phyloP scores from a whole-genome alignment of 35 echinoderm and acorn worm species.

The Heliocidaris erythrogramma region DNA sequence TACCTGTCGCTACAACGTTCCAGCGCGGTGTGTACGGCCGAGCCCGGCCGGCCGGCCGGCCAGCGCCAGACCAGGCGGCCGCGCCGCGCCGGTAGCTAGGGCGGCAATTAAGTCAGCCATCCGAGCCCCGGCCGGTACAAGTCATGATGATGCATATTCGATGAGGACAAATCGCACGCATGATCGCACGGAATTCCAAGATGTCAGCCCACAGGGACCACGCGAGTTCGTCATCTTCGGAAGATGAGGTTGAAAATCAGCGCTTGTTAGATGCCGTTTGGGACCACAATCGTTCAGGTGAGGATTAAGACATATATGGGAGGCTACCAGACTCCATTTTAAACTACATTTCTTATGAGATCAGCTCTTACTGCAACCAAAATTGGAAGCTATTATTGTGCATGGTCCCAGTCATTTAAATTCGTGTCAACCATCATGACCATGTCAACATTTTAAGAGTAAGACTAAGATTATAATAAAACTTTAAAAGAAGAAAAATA shows the following conservation, averaged over 20 bases:
- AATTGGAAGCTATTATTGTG: neutral
- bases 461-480: too few species aligned
- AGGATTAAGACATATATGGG: neutral
- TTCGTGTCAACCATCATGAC: neutral
- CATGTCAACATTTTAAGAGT: too few species aligned
- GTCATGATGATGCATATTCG: too few species aligned
- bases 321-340: neutral
- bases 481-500: too few species aligned
- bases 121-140: too few species aligned
- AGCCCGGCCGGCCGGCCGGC: neutral
- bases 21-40: neutral
- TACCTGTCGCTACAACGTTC: too few species aligned
- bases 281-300: conserved; percentile 31
- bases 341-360: neutral
- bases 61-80: too few species aligned
- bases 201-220: conserved; percentile 62
- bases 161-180: too few species aligned
- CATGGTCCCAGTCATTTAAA: neutral
- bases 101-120: too few species aligned
- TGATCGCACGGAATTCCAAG: too few species aligned
- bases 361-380: neutral
- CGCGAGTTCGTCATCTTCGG: conserved; percentile 63
- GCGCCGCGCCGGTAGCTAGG: neutral
- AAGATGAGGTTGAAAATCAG: conserved; percentile 57
- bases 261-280: conserved; percentile 31